These are phyloP conservation scores for Triplophysa siluroides DNA, from an alignment of 2,113 vertebrate genomes.

Conservation along the genomic window DNA sequence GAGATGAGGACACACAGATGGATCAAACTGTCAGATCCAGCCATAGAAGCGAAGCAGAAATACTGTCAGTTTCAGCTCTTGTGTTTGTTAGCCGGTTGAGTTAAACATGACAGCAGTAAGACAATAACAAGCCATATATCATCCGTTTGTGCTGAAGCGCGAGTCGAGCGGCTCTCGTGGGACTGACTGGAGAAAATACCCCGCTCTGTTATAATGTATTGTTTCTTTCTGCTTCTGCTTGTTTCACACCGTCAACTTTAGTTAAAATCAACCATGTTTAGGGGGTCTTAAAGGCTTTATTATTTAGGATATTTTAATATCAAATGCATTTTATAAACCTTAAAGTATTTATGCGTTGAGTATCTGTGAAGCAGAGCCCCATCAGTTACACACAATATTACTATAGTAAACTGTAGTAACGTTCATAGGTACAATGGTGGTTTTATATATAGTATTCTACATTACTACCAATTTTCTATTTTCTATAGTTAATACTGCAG, in stretches of 20 bases:
- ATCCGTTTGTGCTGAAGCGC: conserved; percentile 8
- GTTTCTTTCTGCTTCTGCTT: background rate
- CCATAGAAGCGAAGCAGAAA: background rate
- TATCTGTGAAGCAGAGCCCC: too few relatives aligned
- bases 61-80: conserved; percentile 10
- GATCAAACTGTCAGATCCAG: conserved; percentile 8
- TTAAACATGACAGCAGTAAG: conserved; percentile 13
- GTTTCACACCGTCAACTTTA: background rate
- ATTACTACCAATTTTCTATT: too few relatives aligned
- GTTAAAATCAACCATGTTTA: too few relatives aligned
- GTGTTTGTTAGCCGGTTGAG: conserved; percentile 10
- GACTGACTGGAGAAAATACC: background rate
- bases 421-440: too few relatives aligned
- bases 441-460: too few relatives aligned
- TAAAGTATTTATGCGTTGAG: too few relatives aligned
- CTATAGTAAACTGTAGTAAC: too few relatives aligned
- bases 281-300: too few relatives aligned
- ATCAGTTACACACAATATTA: too few relatives aligned
- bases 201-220: background rate
- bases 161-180: background rate
- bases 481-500: too few relatives aligned
- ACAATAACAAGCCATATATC: conserved; percentile 16
- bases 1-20: conserved; percentile 7
- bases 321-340: too few relatives aligned
- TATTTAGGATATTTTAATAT: too few relatives aligned